A percentile compares a stretch with the other conserved stretches of the same genome.
Evolutionary conservation across 2,888 invertebrate genomes (phyloP).

Genomic region (Ophioninae sp.): DNA sequence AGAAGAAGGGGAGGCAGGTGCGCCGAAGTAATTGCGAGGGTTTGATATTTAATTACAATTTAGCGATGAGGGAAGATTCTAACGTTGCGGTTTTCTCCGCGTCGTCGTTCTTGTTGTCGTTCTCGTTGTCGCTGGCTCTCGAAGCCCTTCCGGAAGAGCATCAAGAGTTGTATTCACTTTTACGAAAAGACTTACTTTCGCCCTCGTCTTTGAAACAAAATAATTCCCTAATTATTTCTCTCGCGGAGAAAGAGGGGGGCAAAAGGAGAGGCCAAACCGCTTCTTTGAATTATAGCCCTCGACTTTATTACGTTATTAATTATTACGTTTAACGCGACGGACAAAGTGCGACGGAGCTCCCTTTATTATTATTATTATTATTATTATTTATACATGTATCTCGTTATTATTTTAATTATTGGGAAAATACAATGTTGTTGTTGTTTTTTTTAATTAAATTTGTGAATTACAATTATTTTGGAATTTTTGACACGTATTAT

Average conservation of each 20-base stretch:
- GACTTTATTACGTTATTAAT: conserved; percentile 74
- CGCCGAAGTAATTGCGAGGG: conserved; percentile 74
- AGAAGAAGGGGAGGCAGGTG: conserved; percentile 69
- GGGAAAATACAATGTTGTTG: too few relatives aligned
- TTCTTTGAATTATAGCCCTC: conserved; percentile 69
- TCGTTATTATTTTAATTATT: too few relatives aligned
- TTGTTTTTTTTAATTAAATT: too few relatives aligned
- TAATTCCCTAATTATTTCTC: conserved; percentile 77
- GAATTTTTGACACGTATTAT: too few relatives aligned
- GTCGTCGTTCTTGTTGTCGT: conserved; percentile 21
- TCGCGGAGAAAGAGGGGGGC: conserved; percentile 30
- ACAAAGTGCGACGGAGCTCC: conserved; percentile 28
- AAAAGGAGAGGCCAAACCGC: conserved; percentile 28
- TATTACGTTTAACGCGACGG: conserved; percentile 66
- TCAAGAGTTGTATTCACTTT: conserved; percentile 31
- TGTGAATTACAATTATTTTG: too few relatives aligned
- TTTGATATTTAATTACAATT: conserved; percentile 79
- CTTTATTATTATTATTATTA: conserved; percentile 13
- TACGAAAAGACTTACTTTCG: conserved; percentile 22
- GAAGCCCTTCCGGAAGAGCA: conserved; percentile 63
- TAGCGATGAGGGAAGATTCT: conserved; percentile 61
- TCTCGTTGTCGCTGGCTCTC: conserved; percentile 58
- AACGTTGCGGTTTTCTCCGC: conserved; percentile 52
- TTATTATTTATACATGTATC: too few relatives aligned
- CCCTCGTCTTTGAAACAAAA: conserved; percentile 73